Percentiles rank a stretch among this genome's conserved stretches.
These are phyloP conservation scores for Mustela nigripes DNA, from an alignment of 2,113 vertebrate species.

Conservation along the genomic window DNA sequence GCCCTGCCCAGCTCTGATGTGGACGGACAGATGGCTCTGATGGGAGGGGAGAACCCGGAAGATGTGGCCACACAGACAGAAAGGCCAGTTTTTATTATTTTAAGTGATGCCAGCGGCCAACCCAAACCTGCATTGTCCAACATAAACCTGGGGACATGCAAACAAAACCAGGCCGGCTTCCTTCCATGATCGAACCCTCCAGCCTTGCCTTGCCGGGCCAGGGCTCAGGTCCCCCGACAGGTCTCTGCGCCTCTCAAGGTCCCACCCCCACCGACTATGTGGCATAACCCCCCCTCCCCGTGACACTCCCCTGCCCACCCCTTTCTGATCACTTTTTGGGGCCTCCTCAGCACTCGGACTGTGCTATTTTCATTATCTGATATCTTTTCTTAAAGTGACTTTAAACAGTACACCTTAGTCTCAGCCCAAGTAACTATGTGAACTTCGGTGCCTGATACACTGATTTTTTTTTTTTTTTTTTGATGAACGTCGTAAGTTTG, in stretches of 20 bases:
- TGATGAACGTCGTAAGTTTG: neutral
- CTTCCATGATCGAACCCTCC: constrained; percentile 55
- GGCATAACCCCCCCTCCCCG: rapidly evolving
- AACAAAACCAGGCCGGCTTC: constrained; percentile 61
- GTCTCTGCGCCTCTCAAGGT: rapidly evolving
- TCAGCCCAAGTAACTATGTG: neutral
- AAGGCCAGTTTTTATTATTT: constrained; percentile 84
- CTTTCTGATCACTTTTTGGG: neutral
- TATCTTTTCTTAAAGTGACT: neutral
- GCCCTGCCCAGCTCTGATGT: constrained; percentile 57
- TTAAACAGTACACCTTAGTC: neutral
- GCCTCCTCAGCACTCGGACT: rapidly evolving
- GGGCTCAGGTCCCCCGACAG: neutral
- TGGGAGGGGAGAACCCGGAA: constrained; percentile 67
- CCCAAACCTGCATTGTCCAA: constrained; percentile 71
- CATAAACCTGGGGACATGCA: constrained; percentile 47
- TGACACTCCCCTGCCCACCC: rapidly evolving
- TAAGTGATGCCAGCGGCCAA: constrained; percentile 76
- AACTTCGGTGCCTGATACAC: neutral
- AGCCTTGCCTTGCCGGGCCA: rapidly evolving
- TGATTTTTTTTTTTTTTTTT: too few species aligned
- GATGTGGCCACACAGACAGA: constrained; percentile 59
- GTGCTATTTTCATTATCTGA: neutral
- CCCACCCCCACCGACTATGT: neutral
- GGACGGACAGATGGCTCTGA: constrained; percentile 70